These are phyloP conservation scores for Gnathonemus echidnorhynchus DNA, from an alignment of 2,113 vertebrate genomes.

Conservation along the genomic window DNA sequence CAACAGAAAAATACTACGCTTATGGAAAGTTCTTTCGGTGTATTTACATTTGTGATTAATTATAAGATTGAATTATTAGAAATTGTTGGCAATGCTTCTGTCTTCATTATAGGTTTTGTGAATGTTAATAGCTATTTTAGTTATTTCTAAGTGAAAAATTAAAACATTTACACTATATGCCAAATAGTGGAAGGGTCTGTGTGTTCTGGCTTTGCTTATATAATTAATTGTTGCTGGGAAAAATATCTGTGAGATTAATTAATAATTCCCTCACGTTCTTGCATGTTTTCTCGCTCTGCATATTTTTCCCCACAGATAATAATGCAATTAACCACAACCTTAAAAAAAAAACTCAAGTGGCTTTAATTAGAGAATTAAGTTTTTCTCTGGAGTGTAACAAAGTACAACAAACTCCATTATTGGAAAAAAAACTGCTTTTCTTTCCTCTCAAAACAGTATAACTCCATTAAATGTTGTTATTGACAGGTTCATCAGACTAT, in stretches of 20 bases:
- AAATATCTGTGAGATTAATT: conserved; percentile 54
- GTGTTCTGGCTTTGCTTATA: conserved; percentile 32
- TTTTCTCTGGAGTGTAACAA: conserved; percentile 48
- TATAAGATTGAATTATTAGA: background rate
- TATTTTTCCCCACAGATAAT: conserved; percentile 64
- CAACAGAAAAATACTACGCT: background rate
- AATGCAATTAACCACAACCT: conserved; percentile 61
- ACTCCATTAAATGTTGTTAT: background rate
- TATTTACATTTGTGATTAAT: conserved; percentile 3
- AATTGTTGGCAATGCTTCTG: conserved; percentile 34
- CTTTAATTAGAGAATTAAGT: conserved; percentile 58
- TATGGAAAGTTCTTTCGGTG: background rate
- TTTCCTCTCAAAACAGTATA: background rate
- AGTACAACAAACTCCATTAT: conserved; percentile 39
- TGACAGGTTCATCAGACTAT: background rate
- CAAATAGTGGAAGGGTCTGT: conserved; percentile 40
- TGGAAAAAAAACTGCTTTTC: background rate
- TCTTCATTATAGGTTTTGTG: conserved; percentile 42
- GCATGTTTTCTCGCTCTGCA: conserved; percentile 56
- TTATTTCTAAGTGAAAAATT: background rate
- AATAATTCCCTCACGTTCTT: conserved; percentile 56
- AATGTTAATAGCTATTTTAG: conserved; percentile 29
- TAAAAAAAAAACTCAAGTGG: conserved; percentile 60
- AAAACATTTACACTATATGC: conserved; percentile 15
- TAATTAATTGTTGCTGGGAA: conserved; percentile 50